Base-by-base conservation (phyloP, 2,797 vertebrate species). In the Gobionotothen gibberifrons region DNA sequence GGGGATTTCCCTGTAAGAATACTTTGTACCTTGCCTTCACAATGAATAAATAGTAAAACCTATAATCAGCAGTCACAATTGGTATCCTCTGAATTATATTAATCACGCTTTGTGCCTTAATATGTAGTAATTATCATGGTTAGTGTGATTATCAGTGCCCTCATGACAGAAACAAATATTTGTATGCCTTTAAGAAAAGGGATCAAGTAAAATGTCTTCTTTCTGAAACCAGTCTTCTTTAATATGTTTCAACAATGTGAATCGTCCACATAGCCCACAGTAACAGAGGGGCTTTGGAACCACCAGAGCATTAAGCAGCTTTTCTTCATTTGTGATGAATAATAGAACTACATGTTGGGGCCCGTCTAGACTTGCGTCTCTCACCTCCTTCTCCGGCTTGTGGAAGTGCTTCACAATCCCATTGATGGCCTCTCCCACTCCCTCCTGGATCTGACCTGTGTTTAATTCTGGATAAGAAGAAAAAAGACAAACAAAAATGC, bases 361-460 rank as follows among this genome's bases (percentile, higher is more conserved):
- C 88, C 64, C 77, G 92, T 93, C 91, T 93, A 88, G 88, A 87
- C 85, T 61, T 71, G 21, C 0, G 76, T 81, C 77, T 76, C 94
- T 96, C 88, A 99, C 98, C 98, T 99, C 98, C 92, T 99, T 99
- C 89, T 99, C 98, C n/a, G 98, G 98, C 71, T 99, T 99, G 93
- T 99, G 98, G 91, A 99, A 99, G 85, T 99, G 98, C 90, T 99
- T 99, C 62, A 99, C 98, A 55, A 99, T 98, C 72, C 98, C 98
- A 74, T 99, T 99, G 89, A 99, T 98, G 70, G 98, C 98, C 93
- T 99, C 98, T 83, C 98, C 98, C 12, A 99, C 98, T 90, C 97
- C 96, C 93, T 99, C 98, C 91, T 99, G 98, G 93, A 99, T 99
- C 94, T 99, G 98, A 84, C 97, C 98, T 32, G 98, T 99, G 91